phyloP scores from a whole-genome alignment of 1,140 invertebrate genomes.

The Ceratina japonica region DNA sequence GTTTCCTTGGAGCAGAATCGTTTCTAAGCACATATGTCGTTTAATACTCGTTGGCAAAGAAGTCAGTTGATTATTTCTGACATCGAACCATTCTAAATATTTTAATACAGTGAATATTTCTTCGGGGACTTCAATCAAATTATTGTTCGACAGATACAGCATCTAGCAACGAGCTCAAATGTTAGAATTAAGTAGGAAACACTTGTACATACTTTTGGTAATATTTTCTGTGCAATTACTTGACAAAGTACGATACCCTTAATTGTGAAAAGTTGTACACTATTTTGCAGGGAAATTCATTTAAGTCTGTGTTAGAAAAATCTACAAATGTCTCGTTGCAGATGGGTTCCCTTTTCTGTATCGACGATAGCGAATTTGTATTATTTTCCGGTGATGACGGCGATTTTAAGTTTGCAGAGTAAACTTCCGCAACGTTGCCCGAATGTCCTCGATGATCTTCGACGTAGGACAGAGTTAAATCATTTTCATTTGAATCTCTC shows the following conservation, averaged over 20 bases:
- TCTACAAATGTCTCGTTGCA: conserved; percentile 60
- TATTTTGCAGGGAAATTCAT: conserved; percentile 60
- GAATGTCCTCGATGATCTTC: conserved; percentile 36
- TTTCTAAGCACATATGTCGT: conserved; percentile 79
- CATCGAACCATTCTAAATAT: conserved; percentile 81
- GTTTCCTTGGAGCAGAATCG: conserved; percentile 81
- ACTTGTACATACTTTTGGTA: neutral
- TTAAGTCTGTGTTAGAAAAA: conserved; percentile 52
- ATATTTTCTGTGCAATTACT: conserved; percentile 2
- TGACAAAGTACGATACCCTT: conserved; percentile 49
- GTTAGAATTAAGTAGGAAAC: conserved; percentile 10
- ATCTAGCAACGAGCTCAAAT: conserved; percentile 72
- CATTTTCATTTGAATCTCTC: neutral
- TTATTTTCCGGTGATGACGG: conserved; percentile 25
- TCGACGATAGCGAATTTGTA: neutral
- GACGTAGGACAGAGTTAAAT: neutral
- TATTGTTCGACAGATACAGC: conserved; percentile 81
- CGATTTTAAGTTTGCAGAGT: conserved; percentile 9
- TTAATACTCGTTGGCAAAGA: conserved; percentile 79
- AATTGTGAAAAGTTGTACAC: conserved; percentile 54
- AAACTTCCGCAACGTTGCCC: conserved; percentile 52
- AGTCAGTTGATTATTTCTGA: conserved; percentile 80
- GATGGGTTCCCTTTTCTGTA: conserved; percentile 34
- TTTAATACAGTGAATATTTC: conserved; percentile 79
- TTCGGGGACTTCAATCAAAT: conserved; percentile 76